Base-by-base conservation (phyloP, 2,797 vertebrate genomes). In the Sebastes matsubarae region DNA sequence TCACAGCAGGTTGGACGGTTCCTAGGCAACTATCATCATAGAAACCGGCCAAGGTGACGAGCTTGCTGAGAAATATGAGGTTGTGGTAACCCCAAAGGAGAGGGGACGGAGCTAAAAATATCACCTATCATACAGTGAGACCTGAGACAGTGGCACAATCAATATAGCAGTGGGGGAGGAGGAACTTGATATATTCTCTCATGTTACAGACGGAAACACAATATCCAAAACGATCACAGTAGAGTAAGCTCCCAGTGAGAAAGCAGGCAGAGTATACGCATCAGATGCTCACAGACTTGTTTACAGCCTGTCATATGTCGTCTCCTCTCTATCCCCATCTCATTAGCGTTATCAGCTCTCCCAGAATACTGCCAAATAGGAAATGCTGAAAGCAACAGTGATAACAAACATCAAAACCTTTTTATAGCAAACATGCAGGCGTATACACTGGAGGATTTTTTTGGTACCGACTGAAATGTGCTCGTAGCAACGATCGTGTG, bases 11-110 rank as follows among this genome's bases (percentile, higher is more conserved):
- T 92, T 70, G 55, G 91, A 81, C 87, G 81, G 96, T 96, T 97
- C 86, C 97, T 95, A 97, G 95, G 97, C 97, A 98, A 99, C 97
- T 89, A 20, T 97, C 95, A 89, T 96, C 94, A 96, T 34, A 75
- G 95, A 96, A 96, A 95, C 93, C 1, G 67, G 42, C 78, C 61
- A 79, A 30, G 57, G 68, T 34, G 66, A 80, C 54, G 87, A 81
- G 68, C 34, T 58, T 66, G 71, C 59, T 0, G 36, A 78, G 59
- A 81, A 80, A 81, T 79, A 92, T 57, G 57, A 85, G 88, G 93
- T 94, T 92, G 85, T 88, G 65, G 91, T 93, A 89, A 88, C 77
- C 75, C 85, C 72, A 87, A 81, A 77, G 59, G 68, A 81, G 59
- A 72, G 46, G 55, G 67, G 74, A 72, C 32, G n/a, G 57, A 67